Base-by-base conservation (phyloP, 2,797 vertebrate species). In the Taeniopygia guttata region DNA sequence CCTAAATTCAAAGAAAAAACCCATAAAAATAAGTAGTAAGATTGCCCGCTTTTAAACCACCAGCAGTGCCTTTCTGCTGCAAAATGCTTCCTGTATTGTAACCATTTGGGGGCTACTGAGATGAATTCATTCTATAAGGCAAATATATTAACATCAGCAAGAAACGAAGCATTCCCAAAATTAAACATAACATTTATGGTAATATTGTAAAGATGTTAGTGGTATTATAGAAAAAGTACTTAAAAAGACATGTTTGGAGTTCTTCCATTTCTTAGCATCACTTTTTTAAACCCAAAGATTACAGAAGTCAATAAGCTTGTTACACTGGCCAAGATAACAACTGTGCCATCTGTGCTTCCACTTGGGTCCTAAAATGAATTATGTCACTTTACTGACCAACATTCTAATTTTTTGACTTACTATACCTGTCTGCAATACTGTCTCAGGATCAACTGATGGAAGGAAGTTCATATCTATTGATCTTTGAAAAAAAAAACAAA, bases 371-470 rank as follows among this genome's bases (percentile, higher is more conserved):
- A 34, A 49, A 96, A 92, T 48, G 11, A 10, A 90, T 72, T 6
- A 58, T 5, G 3, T 10, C 63, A 64, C 11, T 87, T 84, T 67
- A 79, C 29, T 63, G 21, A 90, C 27, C 43, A 73, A 79, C 16
- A 30, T 21, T 43, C 42, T 54, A 0, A 40, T 59, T 85, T 95
- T 70, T 88, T 27, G 51, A 95, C 95, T 97, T 98, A 99, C 92
- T 88, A 55, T 97, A 97, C 99, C 99, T 68, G 99, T 99, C 97
- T 99, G 99, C 70, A 99, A 98, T 77, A 99, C 99, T 2, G 98
- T 99, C 97, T 99, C 99, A 9, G 99, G 99, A 97, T 99, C 99
- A 97, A 99, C 98, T 5, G 99, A 99, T 5, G 99, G 99, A 97
- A 99, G 97, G 83, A 98, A 98, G 93, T 98, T 98, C 96, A 98